Evolutionary conservation across 2,113 vertebrate species (phyloP).

Genomic region (Numenius arquata): DNA sequence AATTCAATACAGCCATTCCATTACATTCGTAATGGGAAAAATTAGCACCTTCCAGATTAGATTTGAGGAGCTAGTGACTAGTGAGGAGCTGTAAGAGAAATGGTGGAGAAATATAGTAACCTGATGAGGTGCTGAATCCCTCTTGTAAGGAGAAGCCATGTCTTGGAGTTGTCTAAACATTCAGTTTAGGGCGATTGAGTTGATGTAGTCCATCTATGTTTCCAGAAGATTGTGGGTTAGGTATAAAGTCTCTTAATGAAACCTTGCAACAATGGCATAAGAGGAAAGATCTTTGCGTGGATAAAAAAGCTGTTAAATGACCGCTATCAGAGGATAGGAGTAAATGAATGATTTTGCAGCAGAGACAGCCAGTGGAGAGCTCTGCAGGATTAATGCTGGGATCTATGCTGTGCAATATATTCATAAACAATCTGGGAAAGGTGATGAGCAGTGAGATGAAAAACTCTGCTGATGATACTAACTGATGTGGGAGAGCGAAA

Average conservation of each 20-base stretch:
- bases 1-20: background rate
- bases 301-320: background rate
- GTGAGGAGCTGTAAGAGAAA: background rate
- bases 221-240: background rate
- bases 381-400: background rate
- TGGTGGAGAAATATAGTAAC: background rate
- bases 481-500: background rate
- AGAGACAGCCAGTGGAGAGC: background rate
- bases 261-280: background rate
- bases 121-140: background rate
- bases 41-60: background rate
- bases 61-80: background rate
- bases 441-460: background rate
- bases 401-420: background rate
- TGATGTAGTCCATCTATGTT: background rate
- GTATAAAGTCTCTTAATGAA: background rate
- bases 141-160: background rate
- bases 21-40: background rate
- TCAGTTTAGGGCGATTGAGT: background rate
- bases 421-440: background rate
- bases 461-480: background rate
- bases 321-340: fast-evolving
- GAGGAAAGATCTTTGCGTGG: background rate
- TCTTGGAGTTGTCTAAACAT: background rate
- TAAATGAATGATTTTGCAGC: background rate